Evolutionary conservation across 2,113 vertebrate genomes (phyloP), one percentile per base, ranked within the genome.

Genomic region (Suricata suricatta): DNA sequence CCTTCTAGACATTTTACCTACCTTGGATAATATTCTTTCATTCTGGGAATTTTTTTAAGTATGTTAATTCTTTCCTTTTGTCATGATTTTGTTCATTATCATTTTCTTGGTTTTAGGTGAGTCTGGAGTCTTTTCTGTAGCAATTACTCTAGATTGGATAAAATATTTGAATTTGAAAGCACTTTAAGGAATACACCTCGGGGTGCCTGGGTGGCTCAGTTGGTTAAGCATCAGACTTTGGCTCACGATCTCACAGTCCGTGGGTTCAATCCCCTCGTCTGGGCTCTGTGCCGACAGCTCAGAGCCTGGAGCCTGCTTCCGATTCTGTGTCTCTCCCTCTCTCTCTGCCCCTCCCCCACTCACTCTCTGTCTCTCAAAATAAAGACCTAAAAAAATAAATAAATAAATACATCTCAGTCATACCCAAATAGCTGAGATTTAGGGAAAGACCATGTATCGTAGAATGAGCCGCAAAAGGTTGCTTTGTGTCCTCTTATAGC

Each of bases 101-200:
- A 52, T 44, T 71, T 96, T 94, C 52, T 41, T 94, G 17, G 12
- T 86, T 81, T 68, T 47, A 97, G 57, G 71, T 64, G 68, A 63
- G 60, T 68, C 50, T 79, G 12, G 74, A 85, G 54, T 95, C 63
- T 95, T 29, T 79, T 94, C 47, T 83, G 0, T 76, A 60, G 27
- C 66, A 31, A 82, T 88, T 80, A 80, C 23, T 47, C 47, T 66
- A 74, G 31, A 33, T 15, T 86, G 12, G 41, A 15, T 47, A 88
- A 79, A 82, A 66, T 89, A 86, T 96, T 93, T 89, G 38, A 81
- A 71, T 77, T 60, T 96, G 84, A 92, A 90, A 83, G 74, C 13
- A 52, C 54, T 47, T 92, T 74, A 64, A 79, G 31, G 16, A 87
- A 47, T 38, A 80, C 7, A 41, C 41, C 41, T 41, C 5, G 41